Evolutionary conservation across 2,888 invertebrate species (phyloP).

Genomic region (Seira ritae): DNA sequence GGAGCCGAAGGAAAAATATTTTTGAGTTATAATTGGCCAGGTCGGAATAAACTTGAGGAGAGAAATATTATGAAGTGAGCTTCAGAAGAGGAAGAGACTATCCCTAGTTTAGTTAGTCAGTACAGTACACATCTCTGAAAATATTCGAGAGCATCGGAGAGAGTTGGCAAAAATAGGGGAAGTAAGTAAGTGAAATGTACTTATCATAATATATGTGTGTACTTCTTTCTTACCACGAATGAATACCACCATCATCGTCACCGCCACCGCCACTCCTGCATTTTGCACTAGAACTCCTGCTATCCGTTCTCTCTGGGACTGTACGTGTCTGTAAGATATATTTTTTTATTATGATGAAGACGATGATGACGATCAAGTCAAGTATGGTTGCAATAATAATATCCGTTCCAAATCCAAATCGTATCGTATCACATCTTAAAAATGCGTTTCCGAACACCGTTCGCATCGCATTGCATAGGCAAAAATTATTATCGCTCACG

Average conservation of each 20-base stretch:
- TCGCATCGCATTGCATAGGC: neutral
- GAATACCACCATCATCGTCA: constrained; percentile 24
- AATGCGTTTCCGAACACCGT: constrained; percentile 38
- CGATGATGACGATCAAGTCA: neutral
- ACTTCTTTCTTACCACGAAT: constrained; percentile 23
- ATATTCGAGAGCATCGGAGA: constrained; percentile 29
- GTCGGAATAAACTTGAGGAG: constrained; percentile 52
- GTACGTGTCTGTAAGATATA: neutral
- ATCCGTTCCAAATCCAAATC: constrained; percentile 3
- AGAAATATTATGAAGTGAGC: constrained; percentile 14
- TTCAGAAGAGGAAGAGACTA: constrained; percentile 22
- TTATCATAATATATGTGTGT: constrained; percentile 70
- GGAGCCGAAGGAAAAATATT: constrained; percentile 46
- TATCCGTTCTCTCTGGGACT: constrained; percentile 30
- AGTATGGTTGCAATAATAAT: neutral
- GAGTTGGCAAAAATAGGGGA: constrained; percentile 25
- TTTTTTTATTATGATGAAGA: neutral
- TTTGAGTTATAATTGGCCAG: constrained; percentile 65
- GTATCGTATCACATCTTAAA: constrained; percentile 38
- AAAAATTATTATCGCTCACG: constrained; percentile 8
- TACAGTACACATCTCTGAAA: constrained; percentile 21
- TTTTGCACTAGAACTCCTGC: constrained; percentile 27
- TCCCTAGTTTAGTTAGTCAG: too few relatives aligned
- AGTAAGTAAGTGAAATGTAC: constrained; percentile 47
- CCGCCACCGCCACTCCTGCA: constrained; percentile 16